Evolutionary conservation across 2,888 invertebrate species (phyloP), one percentile per base, ranked within the genome.

Genomic region (Conus canariensis): DNA sequence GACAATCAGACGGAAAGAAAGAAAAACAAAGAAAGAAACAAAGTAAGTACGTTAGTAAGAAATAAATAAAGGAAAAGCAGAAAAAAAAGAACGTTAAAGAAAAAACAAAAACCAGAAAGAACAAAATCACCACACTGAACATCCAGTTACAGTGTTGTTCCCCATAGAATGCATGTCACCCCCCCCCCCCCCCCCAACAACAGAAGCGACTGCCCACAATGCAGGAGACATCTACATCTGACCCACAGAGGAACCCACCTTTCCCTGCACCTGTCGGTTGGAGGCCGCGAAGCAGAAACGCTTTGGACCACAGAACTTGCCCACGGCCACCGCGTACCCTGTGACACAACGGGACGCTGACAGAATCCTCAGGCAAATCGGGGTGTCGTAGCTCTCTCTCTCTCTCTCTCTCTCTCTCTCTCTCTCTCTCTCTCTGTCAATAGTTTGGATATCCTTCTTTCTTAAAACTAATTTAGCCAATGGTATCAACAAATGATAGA

Each of bases 201-300:
- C 45, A 45, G 45, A 45, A 45, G 45, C 45, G 45, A 45, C 45
- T 45, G 45, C 45, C 45, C 45, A 1, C 45, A 45, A 45, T 45
- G 45, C 45, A 45, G 45, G 45, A 45, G 45, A 45, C 45, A 45
- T 45, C 45, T 45, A 45, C 45, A 45, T 45, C 45, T 45, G 45
- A 45, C 45, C 45, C 45, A 45, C 45, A 45, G 45, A 45, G 45
- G 45, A 45, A 45, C 45, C 45, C 45, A 1, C 45, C 45, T 45
- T 45, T 22, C 88, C 88, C 14, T 25, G 9, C 16, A 60, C 59
- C 60, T 60, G 70, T 30, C 80, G 45, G 80, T 88, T 60, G n/a
- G 88, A 88, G 14, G 59, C 88, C 9, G 88, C 88, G 22, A 88
- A 88, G 77, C 88, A 88, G 59, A 80, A 45, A n/a, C 30, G n/a